These are phyloP conservation scores for Tuberolachnus salignus DNA, from an alignment of 2,888 invertebrate species.

Conservation along the genomic window DNA sequence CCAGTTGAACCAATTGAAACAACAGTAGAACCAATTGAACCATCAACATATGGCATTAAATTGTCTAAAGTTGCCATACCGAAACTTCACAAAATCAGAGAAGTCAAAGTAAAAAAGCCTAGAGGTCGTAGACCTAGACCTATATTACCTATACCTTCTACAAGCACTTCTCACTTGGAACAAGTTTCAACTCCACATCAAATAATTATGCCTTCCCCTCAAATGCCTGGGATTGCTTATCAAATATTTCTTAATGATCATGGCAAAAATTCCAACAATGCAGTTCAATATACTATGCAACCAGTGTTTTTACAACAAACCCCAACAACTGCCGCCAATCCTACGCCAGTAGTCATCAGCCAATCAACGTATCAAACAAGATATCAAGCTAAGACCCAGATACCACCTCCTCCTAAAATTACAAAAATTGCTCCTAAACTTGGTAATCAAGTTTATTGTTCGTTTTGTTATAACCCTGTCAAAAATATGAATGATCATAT, in stretches of 20 bases:
- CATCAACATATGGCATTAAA: neutral
- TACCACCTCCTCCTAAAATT: neutral
- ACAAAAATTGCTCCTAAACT: conserved; percentile 32
- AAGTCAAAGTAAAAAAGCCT: conserved; percentile 6
- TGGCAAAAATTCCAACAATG: conserved; percentile 37
- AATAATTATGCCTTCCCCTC: conserved; percentile 39
- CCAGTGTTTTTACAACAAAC: conserved; percentile 42
- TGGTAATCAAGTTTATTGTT: conserved; percentile 4
- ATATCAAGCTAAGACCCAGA: conserved; percentile 23
- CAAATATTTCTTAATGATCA: conserved; percentile 37
- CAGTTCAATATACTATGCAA: conserved; percentile 47
- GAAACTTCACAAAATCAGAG: neutral
- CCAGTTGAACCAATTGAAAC: neutral
- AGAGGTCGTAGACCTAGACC: conserved; percentile 48
- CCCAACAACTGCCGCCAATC: neutral
- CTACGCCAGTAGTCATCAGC: conserved; percentile 28
- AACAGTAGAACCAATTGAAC: conserved; percentile 15
- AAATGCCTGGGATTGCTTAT: conserved; percentile 46
- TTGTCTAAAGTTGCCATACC: conserved; percentile 8
- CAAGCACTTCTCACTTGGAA: conserved; percentile 16
- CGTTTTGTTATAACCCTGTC: conserved; percentile 29
- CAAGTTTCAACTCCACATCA: conserved; percentile 15
- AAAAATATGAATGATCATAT: conserved; percentile 29
- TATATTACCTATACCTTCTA: conserved; percentile 33
- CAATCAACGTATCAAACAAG: conserved; percentile 30